A percentile compares a stretch with the other conserved stretches of the same genome.
Evolutionary conservation across 2,888 invertebrate genomes (phyloP).

Genomic region (Apodemia zela): DNA sequence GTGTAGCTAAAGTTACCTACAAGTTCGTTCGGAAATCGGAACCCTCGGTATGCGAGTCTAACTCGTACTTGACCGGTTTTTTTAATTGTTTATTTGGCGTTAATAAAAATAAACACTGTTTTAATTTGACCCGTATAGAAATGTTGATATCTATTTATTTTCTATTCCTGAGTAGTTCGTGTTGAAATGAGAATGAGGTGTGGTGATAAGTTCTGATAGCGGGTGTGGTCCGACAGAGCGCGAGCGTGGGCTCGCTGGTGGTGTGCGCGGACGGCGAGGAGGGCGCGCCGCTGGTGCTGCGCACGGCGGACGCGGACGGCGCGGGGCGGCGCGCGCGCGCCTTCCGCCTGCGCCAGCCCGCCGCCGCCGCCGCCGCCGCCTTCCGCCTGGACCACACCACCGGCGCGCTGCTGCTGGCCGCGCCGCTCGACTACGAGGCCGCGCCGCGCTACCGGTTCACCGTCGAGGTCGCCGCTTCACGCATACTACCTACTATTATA

Average conservation of each 20-base stretch:
- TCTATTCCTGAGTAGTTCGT: no score
- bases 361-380: slow-evolving; percentile 86
- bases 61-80: no score
- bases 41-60: no score
- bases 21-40: no score
- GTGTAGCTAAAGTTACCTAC: no score
- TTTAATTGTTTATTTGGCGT: no score
- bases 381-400: slow-evolving; percentile 94
- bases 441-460: slow-evolving; percentile 86
- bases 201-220: no score
- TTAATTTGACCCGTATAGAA: no score
- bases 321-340: slow-evolving; percentile 91
- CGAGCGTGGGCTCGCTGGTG: slow-evolving; percentile 30
- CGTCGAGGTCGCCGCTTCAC: slow-evolving; percentile 80
- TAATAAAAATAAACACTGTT: no score
- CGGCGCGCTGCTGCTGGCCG: slow-evolving; percentile 90
- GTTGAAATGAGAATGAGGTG: no score
- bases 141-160: no score
- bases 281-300: slow-evolving; percentile 87
- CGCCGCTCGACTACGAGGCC: slow-evolving; percentile 90
- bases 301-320: slow-evolving; percentile 91
- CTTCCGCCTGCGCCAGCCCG: slow-evolving; percentile 91
- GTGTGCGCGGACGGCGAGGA: slow-evolving; percentile 42
- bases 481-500: no score
- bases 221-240: slow-evolving; percentile 22